Conservation (phyloP, 2,113 vertebrate genomes). For the Indicator maculatus region DNA sequence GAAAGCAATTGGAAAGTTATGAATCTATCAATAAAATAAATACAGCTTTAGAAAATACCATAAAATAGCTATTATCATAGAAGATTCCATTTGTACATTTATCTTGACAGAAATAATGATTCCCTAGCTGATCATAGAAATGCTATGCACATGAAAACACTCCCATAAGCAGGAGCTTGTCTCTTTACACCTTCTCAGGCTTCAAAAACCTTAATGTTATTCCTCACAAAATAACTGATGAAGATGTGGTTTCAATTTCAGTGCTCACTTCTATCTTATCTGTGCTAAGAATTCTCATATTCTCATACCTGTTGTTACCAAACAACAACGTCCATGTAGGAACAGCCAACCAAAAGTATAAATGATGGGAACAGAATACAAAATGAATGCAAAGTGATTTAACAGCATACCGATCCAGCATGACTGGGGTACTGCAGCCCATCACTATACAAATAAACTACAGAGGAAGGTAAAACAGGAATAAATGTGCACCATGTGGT, state of each 20-base stretch:
- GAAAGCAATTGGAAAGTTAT: conserved; percentile 46
- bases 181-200: neutral
- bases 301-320: neutral
- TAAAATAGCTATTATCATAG: neutral
- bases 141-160: neutral
- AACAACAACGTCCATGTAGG: neutral
- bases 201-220: neutral
- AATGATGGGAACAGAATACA: neutral
- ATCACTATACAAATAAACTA: neutral
- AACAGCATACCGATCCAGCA: neutral
- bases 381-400: fast-evolving
- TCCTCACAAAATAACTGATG: neutral
- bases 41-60: neutral
- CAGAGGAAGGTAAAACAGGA: neutral
- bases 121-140: neutral
- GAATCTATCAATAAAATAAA: neutral
- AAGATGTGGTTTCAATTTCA: neutral
- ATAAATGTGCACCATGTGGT: fast-evolving
- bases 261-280: neutral
- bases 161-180: neutral
- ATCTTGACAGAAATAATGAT: neutral
- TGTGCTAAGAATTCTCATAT: neutral
- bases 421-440: neutral
- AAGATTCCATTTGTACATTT: neutral
- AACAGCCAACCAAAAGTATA: neutral